Percentiles rank a stretch among this genome's conserved stretches.
Evolutionary conservation across 1,140 invertebrate species (phyloP).

Genomic region (Heliothis virescens): DNA sequence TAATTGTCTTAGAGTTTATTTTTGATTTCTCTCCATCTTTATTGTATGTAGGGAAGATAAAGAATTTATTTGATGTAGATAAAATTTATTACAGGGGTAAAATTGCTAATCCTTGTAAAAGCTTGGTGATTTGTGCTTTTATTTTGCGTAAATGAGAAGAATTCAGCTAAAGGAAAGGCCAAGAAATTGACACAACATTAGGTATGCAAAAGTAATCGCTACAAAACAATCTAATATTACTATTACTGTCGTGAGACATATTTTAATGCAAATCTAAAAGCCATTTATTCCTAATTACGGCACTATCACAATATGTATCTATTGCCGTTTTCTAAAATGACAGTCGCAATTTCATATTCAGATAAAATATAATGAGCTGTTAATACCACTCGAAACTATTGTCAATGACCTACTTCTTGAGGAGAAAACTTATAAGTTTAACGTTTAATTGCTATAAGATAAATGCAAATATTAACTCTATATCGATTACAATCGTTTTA

Average conservation of each 20-base stretch:
- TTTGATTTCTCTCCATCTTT: no score
- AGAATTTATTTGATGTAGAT: no score
- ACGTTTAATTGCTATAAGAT: conserved; percentile 13
- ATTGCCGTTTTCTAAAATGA: conserved; percentile 11
- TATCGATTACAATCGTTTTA: conserved; percentile 32
- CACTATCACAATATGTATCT: conserved; percentile 11
- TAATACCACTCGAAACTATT: neutral
- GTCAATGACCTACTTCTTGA: conserved; percentile 16
- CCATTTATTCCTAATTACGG: conserved; percentile 17
- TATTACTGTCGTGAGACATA: conserved; percentile 3
- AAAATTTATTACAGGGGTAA: no score
- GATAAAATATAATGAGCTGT: conserved; percentile 27
- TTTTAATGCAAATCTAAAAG: conserved; percentile 24
- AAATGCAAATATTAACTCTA: conserved; percentile 22
- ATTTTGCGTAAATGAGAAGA: neutral
- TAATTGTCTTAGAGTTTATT: no score
- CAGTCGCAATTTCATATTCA: neutral
- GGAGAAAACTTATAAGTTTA: conserved; percentile 11
- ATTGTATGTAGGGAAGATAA: no score
- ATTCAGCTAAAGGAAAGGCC: neutral
- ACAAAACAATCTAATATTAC: conserved; percentile 22
- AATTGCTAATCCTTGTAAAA: no score
- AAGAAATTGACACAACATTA: neutral
- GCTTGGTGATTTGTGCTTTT: neutral
- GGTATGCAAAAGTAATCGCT: neutral